A percentile compares a stretch with the other conserved stretches of the same genome.
Conservation (phyloP, 1,140 invertebrate species). For the Sarcophaga peregrina region DNA sequence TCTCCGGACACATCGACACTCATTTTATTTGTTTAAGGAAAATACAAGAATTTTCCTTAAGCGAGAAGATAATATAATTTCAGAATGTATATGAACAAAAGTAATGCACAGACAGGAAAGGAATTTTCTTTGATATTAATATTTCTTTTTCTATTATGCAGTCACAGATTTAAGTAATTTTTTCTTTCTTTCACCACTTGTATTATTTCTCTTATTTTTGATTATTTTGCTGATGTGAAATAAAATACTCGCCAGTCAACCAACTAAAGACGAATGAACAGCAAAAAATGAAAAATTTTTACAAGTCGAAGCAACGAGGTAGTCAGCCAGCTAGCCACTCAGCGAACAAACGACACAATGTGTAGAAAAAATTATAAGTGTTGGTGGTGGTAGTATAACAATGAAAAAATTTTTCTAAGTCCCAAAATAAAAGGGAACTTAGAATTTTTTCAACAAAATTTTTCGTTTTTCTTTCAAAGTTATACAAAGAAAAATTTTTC, state of each 20-base stretch:
- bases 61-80: too few relatives aligned
- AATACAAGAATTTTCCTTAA: background rate
- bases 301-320: conserved; percentile 13
- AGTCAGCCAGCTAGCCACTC: background rate
- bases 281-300: conserved; percentile 24
- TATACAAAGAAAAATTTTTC: background rate
- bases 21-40: conserved; percentile 51
- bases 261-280: background rate
- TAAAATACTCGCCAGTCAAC: conserved; percentile 1
- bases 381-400: background rate
- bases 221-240: background rate
- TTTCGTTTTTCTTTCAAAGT: too few relatives aligned
- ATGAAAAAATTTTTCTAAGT: conserved; percentile 45
- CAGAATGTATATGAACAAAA: background rate
- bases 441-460: conserved; percentile 5
- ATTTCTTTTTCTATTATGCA: conserved; percentile 14
- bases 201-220: too few relatives aligned
- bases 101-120: background rate
- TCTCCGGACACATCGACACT: conserved; percentile 57
- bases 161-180: background rate
- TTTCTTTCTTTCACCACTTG: background rate
- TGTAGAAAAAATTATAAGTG: conserved; percentile 32
- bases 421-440: conserved; percentile 19
- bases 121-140: conserved; percentile 5
- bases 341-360: conserved; percentile 1